These are phyloP conservation scores for Scaptomyza cyrtandrae DNA, from an alignment of 2,888 invertebrate species.

Conservation along the genomic window DNA sequence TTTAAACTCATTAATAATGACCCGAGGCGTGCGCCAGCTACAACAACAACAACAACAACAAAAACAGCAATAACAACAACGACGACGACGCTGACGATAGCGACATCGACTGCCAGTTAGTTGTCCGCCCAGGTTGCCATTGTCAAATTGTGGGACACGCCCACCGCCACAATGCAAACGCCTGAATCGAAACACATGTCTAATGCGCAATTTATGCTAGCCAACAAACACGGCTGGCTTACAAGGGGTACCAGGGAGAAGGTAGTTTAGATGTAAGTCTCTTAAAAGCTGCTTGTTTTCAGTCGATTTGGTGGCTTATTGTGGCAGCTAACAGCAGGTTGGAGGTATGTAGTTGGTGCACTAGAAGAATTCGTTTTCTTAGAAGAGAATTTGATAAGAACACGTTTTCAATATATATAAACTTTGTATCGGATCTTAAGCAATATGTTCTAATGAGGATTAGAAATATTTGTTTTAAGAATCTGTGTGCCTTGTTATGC, in stretches of 20 bases:
- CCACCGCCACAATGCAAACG: conserved; percentile 62
- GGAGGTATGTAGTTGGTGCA: conserved; percentile 13
- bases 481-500: too few relatives aligned
- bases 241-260: neutral
- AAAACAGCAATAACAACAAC: conserved; percentile 12
- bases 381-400: neutral
- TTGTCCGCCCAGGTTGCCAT: conserved; percentile 58
- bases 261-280: conserved; percentile 4
- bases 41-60: conserved; percentile 17
- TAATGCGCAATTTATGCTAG: conserved; percentile 68
- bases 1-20: conserved; percentile 77
- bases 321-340: conserved; percentile 42
- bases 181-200: conserved; percentile 59
- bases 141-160: conserved; percentile 72
- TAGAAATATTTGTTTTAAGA: too few relatives aligned
- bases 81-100: conserved; percentile 9
- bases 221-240: conserved; percentile 33
- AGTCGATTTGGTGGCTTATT: conserved; percentile 57
- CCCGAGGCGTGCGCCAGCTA: conserved; percentile 57
- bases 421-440: too few relatives aligned
- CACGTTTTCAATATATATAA: too few relatives aligned
- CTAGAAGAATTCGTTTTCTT: neutral
- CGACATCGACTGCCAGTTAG: conserved; percentile 33
- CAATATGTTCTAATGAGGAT: too few relatives aligned
- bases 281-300: conserved; percentile 54